phyloP scores from a whole-genome alignment of 2,888 invertebrate genomes.

The Smittia aterrima region DNA sequence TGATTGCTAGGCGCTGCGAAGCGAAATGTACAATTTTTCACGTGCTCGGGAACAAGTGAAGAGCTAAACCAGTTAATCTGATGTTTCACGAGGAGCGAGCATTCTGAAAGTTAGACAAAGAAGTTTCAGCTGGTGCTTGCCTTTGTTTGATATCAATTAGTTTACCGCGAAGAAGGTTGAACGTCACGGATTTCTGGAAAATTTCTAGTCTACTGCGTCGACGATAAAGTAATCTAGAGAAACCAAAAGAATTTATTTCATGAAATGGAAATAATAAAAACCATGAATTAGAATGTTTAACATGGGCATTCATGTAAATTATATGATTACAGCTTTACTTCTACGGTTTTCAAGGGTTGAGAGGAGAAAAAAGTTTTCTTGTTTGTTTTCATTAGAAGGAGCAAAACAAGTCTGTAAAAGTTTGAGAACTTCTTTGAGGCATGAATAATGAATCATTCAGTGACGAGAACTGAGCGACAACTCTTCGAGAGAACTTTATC shows the following conservation, averaged over 20 bases:
- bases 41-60: background rate
- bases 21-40: conserved; percentile 47
- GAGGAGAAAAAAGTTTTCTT: too few relatives aligned
- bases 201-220: conserved; percentile 23
- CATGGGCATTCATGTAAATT: too few relatives aligned
- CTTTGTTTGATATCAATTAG: background rate
- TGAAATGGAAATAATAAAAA: background rate
- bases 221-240: conserved; percentile 24
- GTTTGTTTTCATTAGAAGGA: too few relatives aligned
- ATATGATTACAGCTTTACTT: background rate
- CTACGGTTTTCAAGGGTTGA: background rate
- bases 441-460: too few relatives aligned
- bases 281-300: background rate
- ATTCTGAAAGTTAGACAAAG: conserved; percentile 24
- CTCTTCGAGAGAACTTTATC: too few relatives aligned
- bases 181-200: conserved; percentile 15
- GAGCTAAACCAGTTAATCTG: conserved; percentile 17
- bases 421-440: too few relatives aligned
- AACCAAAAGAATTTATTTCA: background rate
- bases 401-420: too few relatives aligned
- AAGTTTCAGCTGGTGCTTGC: background rate
- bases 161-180: conserved; percentile 29
- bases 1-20: conserved; percentile 47
- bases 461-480: too few relatives aligned
- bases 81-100: conserved; percentile 6